These are phyloP conservation scores for Coregonus ussuriensis DNA, from an alignment of 2,797 vertebrate species.

Conservation along the genomic window DNA sequence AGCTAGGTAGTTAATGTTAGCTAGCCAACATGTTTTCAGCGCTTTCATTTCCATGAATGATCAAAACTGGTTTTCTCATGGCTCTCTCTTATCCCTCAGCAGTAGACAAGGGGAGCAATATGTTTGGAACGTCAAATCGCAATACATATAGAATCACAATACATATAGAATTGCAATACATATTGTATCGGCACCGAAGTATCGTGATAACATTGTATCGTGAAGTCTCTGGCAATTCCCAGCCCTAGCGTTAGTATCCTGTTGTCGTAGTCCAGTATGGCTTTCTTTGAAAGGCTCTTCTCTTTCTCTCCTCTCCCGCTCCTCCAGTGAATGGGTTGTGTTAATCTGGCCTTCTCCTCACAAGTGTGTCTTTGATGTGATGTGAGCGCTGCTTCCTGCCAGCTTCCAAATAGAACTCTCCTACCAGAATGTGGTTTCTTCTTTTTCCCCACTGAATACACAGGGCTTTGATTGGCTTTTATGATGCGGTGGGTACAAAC, in stretches of 20 bases:
- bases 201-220: background rate
- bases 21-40: no score
- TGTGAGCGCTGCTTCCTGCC: slow-evolving; percentile 28
- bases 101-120: background rate
- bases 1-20: no score
- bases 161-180: background rate
- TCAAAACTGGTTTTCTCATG: no score
- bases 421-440: slow-evolving; percentile 18
- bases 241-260: background rate
- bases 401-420: slow-evolving; percentile 30
- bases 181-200: background rate
- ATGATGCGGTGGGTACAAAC: slow-evolving; percentile 16
- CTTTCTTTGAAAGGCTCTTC: slow-evolving; percentile 28
- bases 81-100: background rate
- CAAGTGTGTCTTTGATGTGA: slow-evolving; percentile 50
- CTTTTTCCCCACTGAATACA: slow-evolving; percentile 21
- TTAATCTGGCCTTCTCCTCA: slow-evolving; percentile 40
- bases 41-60: no score
- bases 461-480: slow-evolving; percentile 21
- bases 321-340: slow-evolving; percentile 25
- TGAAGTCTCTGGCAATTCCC: background rate
- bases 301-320: slow-evolving; percentile 29
- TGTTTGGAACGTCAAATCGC: background rate
- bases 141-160: background rate
- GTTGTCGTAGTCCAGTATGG: background rate